Percentiles rank a stretch among this genome's conserved stretches.
These are phyloP conservation scores for Spea hammondii DNA, from an alignment of 2,797 vertebrate genomes.

Conservation along the genomic window DNA sequence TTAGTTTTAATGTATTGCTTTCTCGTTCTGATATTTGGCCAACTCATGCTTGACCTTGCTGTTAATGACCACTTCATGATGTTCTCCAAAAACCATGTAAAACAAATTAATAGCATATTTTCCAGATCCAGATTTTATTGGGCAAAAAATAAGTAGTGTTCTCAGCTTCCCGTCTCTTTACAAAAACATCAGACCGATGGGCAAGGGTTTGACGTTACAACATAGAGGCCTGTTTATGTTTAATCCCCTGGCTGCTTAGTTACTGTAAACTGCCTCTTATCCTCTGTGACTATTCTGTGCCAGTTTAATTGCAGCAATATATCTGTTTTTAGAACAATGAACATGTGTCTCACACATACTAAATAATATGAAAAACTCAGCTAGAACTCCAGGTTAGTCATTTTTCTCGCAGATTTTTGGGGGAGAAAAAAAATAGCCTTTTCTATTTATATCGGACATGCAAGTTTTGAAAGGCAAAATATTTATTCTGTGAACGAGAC, in stretches of 20 bases:
- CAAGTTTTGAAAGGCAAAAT: neutral
- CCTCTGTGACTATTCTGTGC: neutral
- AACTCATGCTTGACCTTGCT: neutral
- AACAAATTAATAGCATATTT: conserved; percentile 1
- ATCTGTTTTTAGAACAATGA: neutral
- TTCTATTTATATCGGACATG: neutral
- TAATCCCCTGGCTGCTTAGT: neutral
- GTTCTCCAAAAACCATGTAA: neutral
- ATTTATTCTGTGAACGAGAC: neutral
- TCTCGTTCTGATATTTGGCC: neutral
- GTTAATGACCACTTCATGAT: neutral
- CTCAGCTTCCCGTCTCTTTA: neutral
- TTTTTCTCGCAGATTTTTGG: neutral
- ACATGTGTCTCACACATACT: neutral
- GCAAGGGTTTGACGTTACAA: neutral
- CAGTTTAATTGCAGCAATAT: neutral
- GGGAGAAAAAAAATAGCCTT: too few relatives aligned
- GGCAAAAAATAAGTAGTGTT: neutral
- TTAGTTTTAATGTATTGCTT: neutral
- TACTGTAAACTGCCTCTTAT: neutral
- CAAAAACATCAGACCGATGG: neutral
- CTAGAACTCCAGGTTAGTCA: neutral
- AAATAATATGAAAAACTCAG: neutral
- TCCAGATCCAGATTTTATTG: neutral
- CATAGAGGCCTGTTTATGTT: neutral